Base-by-base conservation (phyloP, 2,888 invertebrate genomes). In the Reticulitermes lucifugus region DNA sequence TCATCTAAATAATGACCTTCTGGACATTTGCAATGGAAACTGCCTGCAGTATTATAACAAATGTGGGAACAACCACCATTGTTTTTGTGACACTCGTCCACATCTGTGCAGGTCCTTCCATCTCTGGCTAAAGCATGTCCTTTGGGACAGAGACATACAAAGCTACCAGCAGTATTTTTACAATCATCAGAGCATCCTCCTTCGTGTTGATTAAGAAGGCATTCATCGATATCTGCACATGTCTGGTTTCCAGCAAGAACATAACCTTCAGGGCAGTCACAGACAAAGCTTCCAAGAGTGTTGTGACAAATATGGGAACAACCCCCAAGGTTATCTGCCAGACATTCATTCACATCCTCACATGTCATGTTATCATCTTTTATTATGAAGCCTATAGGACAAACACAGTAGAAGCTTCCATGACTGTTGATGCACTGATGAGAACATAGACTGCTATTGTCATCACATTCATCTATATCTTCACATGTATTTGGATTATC, bases 41-140 rank as follows among this genome's bases (percentile, higher is more conserved):
- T 92, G 25, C 95, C 95, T 18, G 91, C 89, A 0, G 92, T 92
- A 89, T 95, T 95, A 70, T 93, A 91, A 89, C 95, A 96, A 77
- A 91, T 90, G 87, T 93, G 93, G 4, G 92, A 92, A 43, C 92
- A 92, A 84, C 91, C 91, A 80, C 91, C 77, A 88, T 89, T 93
- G 80, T 92, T 91, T 10, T 88, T 87, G n/a, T 87, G 86, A 87
- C 90, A 90, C 86, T 90, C 90, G 87, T 90, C 88, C 9, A 89
- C 86, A 86, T 90, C 90, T 87, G 10, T 87, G 29, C 87, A 93
- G 51, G 89, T 91, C 29, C 89, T 89, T 12, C 87, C 88, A 88
- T 93, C 92, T 0, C 89, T 89, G 89, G n/a, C 46, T 41, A 79
- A 35, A 14, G 1, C 9, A 55, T 81, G 93, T 0, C 93, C 93